phyloP scores from a whole-genome alignment of 2,888 invertebrate genomes.

The Brachypalpus laphriformis region DNA sequence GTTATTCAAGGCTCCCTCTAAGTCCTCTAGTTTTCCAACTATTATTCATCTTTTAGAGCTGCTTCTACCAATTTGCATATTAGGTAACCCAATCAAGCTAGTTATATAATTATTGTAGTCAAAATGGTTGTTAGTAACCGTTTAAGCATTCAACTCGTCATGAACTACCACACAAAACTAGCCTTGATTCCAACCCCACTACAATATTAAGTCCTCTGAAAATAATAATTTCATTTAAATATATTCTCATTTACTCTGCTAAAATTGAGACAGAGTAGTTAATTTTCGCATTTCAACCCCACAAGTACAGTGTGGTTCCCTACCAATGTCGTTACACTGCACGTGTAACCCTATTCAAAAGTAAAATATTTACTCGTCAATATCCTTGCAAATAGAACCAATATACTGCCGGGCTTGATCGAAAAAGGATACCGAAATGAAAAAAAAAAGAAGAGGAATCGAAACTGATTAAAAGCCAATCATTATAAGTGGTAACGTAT shows the following conservation, averaged over 20 bases:
- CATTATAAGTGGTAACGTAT: constrained; percentile 60
- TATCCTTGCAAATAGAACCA: constrained; percentile 49
- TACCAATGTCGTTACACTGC: not conserved
- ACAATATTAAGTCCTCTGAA: not conserved
- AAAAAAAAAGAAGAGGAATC: constrained; percentile 14
- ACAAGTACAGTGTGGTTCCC: not conserved
- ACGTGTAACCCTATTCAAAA: constrained; percentile 22
- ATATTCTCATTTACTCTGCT: constrained; percentile 29
- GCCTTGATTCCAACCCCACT: constrained; percentile 9
- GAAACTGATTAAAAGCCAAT: constrained; percentile 67
- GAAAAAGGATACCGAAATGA: constrained; percentile 26
- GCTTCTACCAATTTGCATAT: too few relatives aligned
- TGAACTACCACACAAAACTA: too few relatives aligned
- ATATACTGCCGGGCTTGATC: not conserved
- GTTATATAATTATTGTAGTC: too few relatives aligned
- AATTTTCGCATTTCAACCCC: constrained; percentile 31
- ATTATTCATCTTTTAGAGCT: too few relatives aligned
- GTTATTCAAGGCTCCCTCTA: too few relatives aligned
- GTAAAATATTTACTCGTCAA: constrained; percentile 51
- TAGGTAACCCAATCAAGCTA: too few relatives aligned
- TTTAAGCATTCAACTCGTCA: too few relatives aligned
- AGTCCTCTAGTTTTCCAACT: too few relatives aligned
- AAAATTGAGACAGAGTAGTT: constrained; percentile 7
- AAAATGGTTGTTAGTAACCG: too few relatives aligned
- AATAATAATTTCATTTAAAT: constrained; percentile 50